Conservation (phyloP, 2,888 invertebrate species). For the Cantharis flavilabris region DNA sequence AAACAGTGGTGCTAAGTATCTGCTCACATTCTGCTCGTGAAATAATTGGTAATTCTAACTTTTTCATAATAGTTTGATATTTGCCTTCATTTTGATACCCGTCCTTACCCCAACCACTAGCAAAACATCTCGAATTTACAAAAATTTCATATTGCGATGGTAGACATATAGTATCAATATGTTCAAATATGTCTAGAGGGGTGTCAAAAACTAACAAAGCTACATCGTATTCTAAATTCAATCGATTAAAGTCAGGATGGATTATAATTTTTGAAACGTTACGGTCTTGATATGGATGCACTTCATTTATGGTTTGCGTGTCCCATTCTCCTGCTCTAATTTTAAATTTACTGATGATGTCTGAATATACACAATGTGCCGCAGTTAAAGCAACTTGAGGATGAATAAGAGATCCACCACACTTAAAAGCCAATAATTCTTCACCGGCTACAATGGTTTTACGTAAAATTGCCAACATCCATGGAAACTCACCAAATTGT, state of each 20-base stretch:
- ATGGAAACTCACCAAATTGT: conserved; percentile 80
- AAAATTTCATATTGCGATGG: conserved; percentile 58
- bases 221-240: conserved; percentile 74
- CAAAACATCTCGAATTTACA: conserved; percentile 59
- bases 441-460: conserved; percentile 58
- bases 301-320: conserved; percentile 72
- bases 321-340: conserved; percentile 83
- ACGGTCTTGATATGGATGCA: conserved; percentile 71
- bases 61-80: conserved; percentile 63
- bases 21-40: conserved; percentile 45
- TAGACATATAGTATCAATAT: conserved; percentile 73
- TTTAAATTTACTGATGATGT: conserved; percentile 44
- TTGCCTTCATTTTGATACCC: conserved; percentile 60
- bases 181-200: conserved; percentile 65
- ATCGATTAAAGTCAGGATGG: conserved; percentile 68
- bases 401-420: conserved; percentile 81
- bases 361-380: conserved; percentile 71
- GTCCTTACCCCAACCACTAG: conserved; percentile 78
- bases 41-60: conserved; percentile 71
- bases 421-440: conserved; percentile 68
- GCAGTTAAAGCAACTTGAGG: conserved; percentile 77
- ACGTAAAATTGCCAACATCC: conserved; percentile 76
- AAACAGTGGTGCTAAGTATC: conserved; percentile 64
- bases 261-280: conserved; percentile 61
- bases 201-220: conserved; percentile 69